Base-by-base conservation (phyloP, 2,797 vertebrate species). In the Rhinogobio ventralis region DNA sequence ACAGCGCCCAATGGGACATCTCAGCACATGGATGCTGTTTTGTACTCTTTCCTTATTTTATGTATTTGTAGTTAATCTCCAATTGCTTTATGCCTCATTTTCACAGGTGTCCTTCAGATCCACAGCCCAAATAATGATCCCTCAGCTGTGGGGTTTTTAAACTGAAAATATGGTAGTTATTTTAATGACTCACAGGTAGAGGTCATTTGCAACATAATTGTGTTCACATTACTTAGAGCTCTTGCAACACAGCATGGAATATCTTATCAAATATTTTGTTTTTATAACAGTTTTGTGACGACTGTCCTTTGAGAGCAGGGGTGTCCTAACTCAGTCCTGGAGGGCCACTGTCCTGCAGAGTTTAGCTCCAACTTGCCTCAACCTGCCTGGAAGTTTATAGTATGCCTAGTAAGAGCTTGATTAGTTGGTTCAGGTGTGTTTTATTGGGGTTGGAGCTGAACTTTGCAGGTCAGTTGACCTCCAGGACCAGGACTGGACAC, bases 41-140 rank as follows among this genome's bases (percentile, higher is more conserved):
- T 81, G 9, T 45, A 45, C 25, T 46, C 6, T 36, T 19, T 60
- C 36, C 25, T 71, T 46, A 60, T 73, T 72, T 62, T 60, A 62
- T 72, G 53, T 19, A 46, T 62, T 46, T 46, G 53, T 45, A 62
- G 68, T 45, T 60, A 30, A 45, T 82, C 53, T 62, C 19, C 25
- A 62, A 7, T 69, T 71, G 57, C 25, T 81, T 42, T n/a, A 51
- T 67, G 30, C 45, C 20, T 80, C n/a, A 72, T 72, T 71, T 81
- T 30, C 51, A 81, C 67, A 60, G 67, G 68, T 81, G 79, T 72
- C 53, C 51, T 71, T 81, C 23, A 45, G 3, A 42, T 57, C 57
- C 46, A 19, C 78, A 69, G 42, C 66, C 66, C 33, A 14, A 80
- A 19, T 80, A n/a, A 66, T 39, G 51, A 81, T 72, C 5, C n/a